Evolutionary conservation across 2,888 invertebrate genomes (phyloP), one percentile per base, ranked within the genome.

Genomic region (Silvanus unidentatus): DNA sequence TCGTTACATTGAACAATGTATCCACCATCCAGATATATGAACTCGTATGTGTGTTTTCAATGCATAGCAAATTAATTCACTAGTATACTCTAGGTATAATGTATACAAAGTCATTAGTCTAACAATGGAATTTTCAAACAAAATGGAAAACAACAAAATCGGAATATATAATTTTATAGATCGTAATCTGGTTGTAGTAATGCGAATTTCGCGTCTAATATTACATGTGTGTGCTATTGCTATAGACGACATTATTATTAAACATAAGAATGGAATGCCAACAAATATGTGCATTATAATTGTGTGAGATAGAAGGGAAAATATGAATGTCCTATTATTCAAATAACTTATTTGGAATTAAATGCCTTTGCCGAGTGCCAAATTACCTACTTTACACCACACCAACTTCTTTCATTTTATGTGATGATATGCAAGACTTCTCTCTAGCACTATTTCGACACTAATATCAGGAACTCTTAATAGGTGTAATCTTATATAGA

Each of bases 131-230:
- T 22, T 22, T 22, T 22, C 22, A 22, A 22, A 3, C n/a, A n/a
- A 22, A 8, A 22, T 8, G 8, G 22, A 22, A 22, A 22, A 22
- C 22, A 22, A 22, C 22, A 22, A 22, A 22, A 22, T 22, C 22
- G 8, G 43, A 50, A 58, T 50, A 42, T 59, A 46, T 53, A 49
- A 52, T 52, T 52, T 52, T 42, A 46, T 45, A 47, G 49, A 52
- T 49, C 47, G 44, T 52, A 52, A 49, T 52, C 52, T 49, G 45
- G 22, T 8, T 5, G 22, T 22, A 22, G 22, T 22, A 22, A 22
- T 22, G 22, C 22, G 22, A 22, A 22, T 22, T 22, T 22, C 22
- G 8, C n/a, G n/a, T n/a, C 22, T 22, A 22, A 8, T 5, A 22
- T 22, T 22, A 22, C 22, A 22, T 22, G 3, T 22, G 8, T 22